Base-by-base conservation (phyloP, 2,888 invertebrate species). In the Cantharis flavilabris region DNA sequence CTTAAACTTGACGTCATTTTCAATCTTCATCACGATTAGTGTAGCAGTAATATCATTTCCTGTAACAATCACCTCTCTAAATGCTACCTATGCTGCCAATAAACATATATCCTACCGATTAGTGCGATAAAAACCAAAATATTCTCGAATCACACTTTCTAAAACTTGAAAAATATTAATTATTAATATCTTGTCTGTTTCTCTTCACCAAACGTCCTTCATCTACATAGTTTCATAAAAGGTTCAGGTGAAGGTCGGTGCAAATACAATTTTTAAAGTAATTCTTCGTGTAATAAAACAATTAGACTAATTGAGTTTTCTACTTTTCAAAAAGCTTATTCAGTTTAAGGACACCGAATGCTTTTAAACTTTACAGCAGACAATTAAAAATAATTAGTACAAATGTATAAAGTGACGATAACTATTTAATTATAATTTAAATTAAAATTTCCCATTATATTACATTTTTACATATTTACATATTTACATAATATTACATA, bases 21-120 rank as follows among this genome's bases (percentile, higher is more conserved):
- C 11, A 65, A 16, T 28, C 26, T 28, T 69, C 20, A 69, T n/a
- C 49, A 49, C 49, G 49, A 49, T 49, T 49, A 49, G 49, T 49
- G 49, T 49, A 49, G n/a, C 49, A 49, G 49, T 49, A n/a, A 49
- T 49, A 69, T 13, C 28, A 69, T 69, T 69, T 69, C 69, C 69
- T 69, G 69, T 69, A 20, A 69, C 69, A 28, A 69, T 69, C 69
- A 49, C 26, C 26, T 69, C 69, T 23, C 69, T 69, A 23, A 20
- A 16, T 14, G 16, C 20, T n/a, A 23, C 23, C 23, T 23, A n/a
- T 28, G 26, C 69, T 69, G 4, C 14, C 69, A 14, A 69, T 69
- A 69, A 16, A 23, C 26, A 65, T 20, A 65, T 20, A 23, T 65
- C 65, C 23, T 18, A 65, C 23, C 49, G 49, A 49, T 49, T 49